A percentile compares a stretch with the other conserved stretches of the same genome.
These are phyloP conservation scores for Spilosoma lubricipeda DNA, from an alignment of 2,888 invertebrate genomes.

Conservation along the genomic window DNA sequence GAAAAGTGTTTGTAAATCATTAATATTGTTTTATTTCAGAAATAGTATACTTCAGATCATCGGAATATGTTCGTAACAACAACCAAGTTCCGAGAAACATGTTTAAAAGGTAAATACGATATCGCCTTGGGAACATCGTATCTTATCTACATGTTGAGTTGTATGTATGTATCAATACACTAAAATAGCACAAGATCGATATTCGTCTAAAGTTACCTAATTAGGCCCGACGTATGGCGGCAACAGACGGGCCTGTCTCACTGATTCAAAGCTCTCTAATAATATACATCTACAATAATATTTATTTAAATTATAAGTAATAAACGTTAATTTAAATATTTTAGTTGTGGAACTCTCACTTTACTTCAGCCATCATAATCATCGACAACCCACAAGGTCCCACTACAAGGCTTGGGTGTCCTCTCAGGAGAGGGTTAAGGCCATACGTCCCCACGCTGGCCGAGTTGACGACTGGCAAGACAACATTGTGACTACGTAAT, in stretches of 20 bases:
- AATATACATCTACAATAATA: neutral
- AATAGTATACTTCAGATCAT: no score
- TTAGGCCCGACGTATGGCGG: slow-evolving; percentile 3
- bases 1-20: no score
- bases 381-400: no score
- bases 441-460: no score
- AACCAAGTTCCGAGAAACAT: neutral
- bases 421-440: no score
- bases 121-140: neutral
- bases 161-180: neutral
- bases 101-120: neutral
- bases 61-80: neutral
- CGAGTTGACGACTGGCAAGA: no score
- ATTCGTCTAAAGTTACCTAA: slow-evolving; percentile 13
- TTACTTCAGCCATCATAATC: no score
- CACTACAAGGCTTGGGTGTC: no score
- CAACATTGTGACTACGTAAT: no score
- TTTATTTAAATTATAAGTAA: neutral
- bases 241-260: neutral
- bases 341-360: no score
- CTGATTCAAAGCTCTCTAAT: neutral
- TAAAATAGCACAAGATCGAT: slow-evolving; percentile 9
- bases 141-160: neutral
- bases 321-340: no score
- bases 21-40: no score